Conservation (phyloP, 2,113 vertebrate species). For the Eurypyga helias region DNA sequence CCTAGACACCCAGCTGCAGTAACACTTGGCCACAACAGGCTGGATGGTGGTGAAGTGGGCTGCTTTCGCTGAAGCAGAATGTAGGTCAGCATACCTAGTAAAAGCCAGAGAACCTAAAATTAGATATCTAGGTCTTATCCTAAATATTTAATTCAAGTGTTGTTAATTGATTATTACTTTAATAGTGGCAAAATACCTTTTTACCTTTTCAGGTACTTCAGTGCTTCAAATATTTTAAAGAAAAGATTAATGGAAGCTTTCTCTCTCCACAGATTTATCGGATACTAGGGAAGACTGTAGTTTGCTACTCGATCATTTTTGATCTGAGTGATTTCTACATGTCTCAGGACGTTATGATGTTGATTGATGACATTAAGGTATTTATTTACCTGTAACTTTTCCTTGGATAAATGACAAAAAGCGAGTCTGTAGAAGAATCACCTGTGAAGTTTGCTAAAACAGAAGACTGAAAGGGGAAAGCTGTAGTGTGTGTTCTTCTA, state of each 20-base stretch:
- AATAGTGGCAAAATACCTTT: not conserved
- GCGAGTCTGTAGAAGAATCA: not conserved
- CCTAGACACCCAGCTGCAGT: not conserved
- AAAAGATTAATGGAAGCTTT: not conserved
- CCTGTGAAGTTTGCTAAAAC: not conserved
- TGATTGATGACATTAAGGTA: constrained; percentile 99
- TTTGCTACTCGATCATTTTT: constrained; percentile 98
- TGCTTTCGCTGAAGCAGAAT: not conserved
- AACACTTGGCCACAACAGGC: not conserved
- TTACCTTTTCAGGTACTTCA: not conserved
- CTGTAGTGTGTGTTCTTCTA: not conserved
- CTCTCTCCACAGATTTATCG: constrained; percentile 88
- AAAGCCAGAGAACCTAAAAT: not conserved
- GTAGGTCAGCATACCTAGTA: not conserved
- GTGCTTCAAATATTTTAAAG: not conserved
- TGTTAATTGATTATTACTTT: not conserved
- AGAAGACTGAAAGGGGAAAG: not conserved
- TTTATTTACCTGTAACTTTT: not conserved
- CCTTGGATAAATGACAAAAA: not conserved
- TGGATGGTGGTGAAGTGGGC: not conserved
- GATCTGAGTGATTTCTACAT: constrained; percentile 99
- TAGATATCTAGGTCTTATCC: not conserved
- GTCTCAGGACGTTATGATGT: constrained; percentile 97
- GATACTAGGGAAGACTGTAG: constrained; percentile 96
- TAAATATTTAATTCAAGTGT: not conserved